Conservation (phyloP, 2,113 vertebrate species). For the Origma solitaria region DNA sequence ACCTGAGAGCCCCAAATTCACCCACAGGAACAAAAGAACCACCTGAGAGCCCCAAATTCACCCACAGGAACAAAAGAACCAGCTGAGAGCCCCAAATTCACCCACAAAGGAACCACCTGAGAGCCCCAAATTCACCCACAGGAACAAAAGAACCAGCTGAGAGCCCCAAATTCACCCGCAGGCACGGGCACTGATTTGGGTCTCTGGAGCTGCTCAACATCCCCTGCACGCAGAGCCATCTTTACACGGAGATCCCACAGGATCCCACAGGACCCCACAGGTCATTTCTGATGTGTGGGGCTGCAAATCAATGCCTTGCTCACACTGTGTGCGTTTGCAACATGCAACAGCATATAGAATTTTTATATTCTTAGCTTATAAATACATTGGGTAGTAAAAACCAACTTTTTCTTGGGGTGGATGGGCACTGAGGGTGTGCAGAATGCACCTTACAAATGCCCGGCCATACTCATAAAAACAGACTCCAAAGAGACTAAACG, state of each 20-base stretch:
- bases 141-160: neutral
- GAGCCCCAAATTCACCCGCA: fast-evolving
- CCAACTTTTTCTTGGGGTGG: neutral
- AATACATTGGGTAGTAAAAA: neutral
- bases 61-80: neutral
- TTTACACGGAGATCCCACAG: neutral
- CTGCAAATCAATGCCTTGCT: neutral
- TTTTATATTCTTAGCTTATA: neutral
- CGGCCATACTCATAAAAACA: neutral
- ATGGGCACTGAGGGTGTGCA: neutral
- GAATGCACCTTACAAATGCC: neutral
- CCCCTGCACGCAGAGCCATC: neutral
- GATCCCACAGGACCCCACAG: no score
- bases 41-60: fast-evolving
- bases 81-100: fast-evolving
- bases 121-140: fast-evolving
- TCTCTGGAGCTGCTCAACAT: neutral
- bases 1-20: fast-evolving
- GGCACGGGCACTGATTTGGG: fast-evolving
- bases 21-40: neutral
- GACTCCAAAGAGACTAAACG: neutral
- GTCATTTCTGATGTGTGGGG: neutral
- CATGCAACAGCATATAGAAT: neutral
- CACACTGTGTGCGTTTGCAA: neutral
- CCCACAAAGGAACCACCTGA: fast-evolving